Conservation (phyloP, 2,888 invertebrate genomes). For the Scelioninae gen. 1 region DNA sequence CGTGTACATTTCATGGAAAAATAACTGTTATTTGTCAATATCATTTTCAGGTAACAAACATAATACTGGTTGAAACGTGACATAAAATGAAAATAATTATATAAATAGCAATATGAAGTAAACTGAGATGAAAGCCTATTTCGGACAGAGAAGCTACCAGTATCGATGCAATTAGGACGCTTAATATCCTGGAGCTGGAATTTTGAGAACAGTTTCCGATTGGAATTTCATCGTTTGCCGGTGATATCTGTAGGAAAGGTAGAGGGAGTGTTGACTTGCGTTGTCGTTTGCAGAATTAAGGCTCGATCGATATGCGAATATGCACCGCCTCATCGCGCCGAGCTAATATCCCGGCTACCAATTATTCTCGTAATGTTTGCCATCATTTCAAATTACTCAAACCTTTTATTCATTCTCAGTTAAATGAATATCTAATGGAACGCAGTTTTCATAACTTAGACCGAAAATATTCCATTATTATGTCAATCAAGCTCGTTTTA, state of each 20-base stretch:
- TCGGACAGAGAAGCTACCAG: slow-evolving; percentile 74
- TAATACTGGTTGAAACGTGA: too few relatives aligned
- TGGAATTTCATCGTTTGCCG: slow-evolving; percentile 80
- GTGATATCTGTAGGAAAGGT: slow-evolving; percentile 75
- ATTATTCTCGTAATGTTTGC: slow-evolving; percentile 34
- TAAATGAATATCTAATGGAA: slow-evolving; percentile 30
- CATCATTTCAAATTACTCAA: slow-evolving; percentile 19
- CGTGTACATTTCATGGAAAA: too few relatives aligned
- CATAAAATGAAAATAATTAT: too few relatives aligned
- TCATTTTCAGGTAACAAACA: too few relatives aligned
- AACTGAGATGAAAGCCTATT: slow-evolving; percentile 26
- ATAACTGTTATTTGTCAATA: too few relatives aligned
- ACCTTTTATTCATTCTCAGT: slow-evolving; percentile 27
- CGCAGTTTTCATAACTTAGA: slow-evolving; percentile 17
- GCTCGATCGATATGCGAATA: slow-evolving; percentile 73
- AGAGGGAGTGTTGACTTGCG: slow-evolving; percentile 63
- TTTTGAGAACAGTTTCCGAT: slow-evolving; percentile 75
- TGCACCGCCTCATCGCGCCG: slow-evolving; percentile 41
- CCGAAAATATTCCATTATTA: slow-evolving; percentile 11
- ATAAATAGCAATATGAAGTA: too few relatives aligned
- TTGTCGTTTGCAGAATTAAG: slow-evolving; percentile 76
- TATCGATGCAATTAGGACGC: slow-evolving; percentile 80
- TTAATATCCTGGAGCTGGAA: slow-evolving; percentile 76
- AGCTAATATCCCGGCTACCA: slow-evolving; percentile 39
- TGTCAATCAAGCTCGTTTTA: slow-evolving; percentile 16